A percentile compares a stretch with the other conserved stretches of the same genome.
These are phyloP conservation scores for Belgica antarctica DNA, from an alignment of 2,888 invertebrate species.

Conservation along the genomic window DNA sequence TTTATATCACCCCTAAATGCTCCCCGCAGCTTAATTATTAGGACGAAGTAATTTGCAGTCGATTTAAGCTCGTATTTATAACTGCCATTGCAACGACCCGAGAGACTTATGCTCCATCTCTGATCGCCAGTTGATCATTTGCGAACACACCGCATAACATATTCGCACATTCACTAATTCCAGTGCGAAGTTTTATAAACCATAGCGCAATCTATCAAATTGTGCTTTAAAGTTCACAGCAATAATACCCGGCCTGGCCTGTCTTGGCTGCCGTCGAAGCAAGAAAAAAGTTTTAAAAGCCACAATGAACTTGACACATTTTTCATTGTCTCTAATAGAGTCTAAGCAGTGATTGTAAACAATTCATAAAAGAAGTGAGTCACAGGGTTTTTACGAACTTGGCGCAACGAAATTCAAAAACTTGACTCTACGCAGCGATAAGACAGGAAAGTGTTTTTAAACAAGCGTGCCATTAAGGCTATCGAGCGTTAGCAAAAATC, in stretches of 20 bases:
- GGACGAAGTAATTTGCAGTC: no score
- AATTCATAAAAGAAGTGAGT: background rate
- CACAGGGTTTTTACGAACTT: no score
- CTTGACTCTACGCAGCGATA: background rate
- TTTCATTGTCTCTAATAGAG: slow-evolving; percentile 4
- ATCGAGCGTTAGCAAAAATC: background rate
- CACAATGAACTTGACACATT: slow-evolving; percentile 25
- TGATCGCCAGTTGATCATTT: background rate
- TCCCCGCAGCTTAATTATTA: no score
- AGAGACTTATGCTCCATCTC: background rate
- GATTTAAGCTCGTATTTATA: no score
- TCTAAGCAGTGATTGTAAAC: no score
- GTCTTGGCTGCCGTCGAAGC: background rate
- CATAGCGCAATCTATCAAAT: background rate
- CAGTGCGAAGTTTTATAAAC: background rate
- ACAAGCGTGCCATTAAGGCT: background rate
- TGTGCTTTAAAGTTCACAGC: slow-evolving; percentile 14
- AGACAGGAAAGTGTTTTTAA: background rate
- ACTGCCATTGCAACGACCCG: no score
- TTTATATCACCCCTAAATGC: no score
- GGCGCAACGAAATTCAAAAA: background rate
- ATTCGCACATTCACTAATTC: slow-evolving; percentile 2
- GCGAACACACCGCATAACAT: background rate
- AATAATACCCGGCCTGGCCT: background rate
- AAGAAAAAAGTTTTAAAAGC: slow-evolving; percentile 1